Base-by-base conservation (phyloP, 2,888 invertebrate genomes). In the Polia nebulosa region DNA sequence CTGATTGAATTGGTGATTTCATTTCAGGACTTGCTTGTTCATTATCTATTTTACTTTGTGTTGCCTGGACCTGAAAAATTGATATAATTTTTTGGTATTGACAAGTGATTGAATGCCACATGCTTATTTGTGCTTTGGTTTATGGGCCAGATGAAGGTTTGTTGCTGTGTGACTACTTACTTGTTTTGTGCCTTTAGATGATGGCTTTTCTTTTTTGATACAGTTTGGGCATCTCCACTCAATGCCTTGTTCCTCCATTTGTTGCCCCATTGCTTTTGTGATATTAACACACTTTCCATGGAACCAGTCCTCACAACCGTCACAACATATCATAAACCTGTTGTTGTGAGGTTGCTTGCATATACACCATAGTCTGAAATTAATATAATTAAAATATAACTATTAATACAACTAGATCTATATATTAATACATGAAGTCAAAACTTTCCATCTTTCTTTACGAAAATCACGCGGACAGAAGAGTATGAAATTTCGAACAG, bases 221-320 rank as follows among this genome's bases (percentile, higher is more conserved):
- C 99, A 99, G 88, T 97, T 98, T 0, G 98, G 97, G 91, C 99
- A 99, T 72, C 97, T 97, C 99, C 99, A 99, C 88, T 98, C 98
- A 76, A 97, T 97, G 11, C 98, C 98, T 81, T 97, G 97, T 62
- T 97, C 97, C 90, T 99, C 99, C 98, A 99, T 99, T 93, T 98
- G 98, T 86, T 98, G 97, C 63, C 98, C 98, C 97, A 98, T 98
- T 0, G 97, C 97, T 95, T 98, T 97, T 25, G 98, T 98, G 51
- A 99, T 98, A 84, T 98, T 98, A 17, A 99, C 99, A 94, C 99
- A 99, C 88, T 98, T 98, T n/a, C 99, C 99, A 90, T 99, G 99
- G 91, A 98, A 99, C 99, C 99, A 99, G 89, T 99, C 99, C 90
- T 99, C 98, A 90, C 99, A 99, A 17, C 97, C 96, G 92, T 99